Evolutionary conservation across 2,113 vertebrate species (phyloP), one percentile per base, ranked within the genome.

Genomic region (Talpa occidentalis): DNA sequence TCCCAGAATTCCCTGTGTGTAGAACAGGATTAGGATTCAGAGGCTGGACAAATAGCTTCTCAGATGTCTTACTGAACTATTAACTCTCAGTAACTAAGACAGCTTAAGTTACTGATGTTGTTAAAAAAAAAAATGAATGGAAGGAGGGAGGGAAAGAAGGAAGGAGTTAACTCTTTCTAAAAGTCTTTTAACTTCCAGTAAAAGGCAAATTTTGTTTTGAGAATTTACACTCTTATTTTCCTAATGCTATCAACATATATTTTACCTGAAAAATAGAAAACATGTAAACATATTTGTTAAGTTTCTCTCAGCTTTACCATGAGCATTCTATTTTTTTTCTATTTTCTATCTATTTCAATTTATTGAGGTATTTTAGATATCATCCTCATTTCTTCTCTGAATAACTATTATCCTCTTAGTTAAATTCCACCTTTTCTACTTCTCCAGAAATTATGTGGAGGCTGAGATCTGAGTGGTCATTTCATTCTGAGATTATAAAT

Each of bases 131-230:
- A 49, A 22, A 26, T 44, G 30, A 81, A 66, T 9, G 8, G 28
- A 26, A 24, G 2, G n/a, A 7, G 6, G 16, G 5, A 6, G 1
- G 6, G 6, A 2, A 28, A 2, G 6, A 21, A 3, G 15, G 16
- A 21, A 56, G 17, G 47, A 66, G 21, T 77, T 16, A 52, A 42
- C 32, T 77, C 6, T 66, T 1, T 49, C 14, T 73, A 54, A 82
- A 87, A 42, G 21, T 1, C 5, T 60, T 32, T 3, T 56, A 52
- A 44, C 0, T 90, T 32, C 4, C 10, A 64, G 9, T 52, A 77
- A 64, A 40, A 16, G 56, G 47, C 21, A 11, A 49, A 79, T 64
- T 85, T 86, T 74, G 10, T 52, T 87, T 30, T 19, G 26, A 24
- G 4, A 49, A 73, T 4, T 62, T 92, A 59, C 0, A 37, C 28